Conservation (phyloP, 2,888 invertebrate genomes). For the Spatulosminthurus flaviceps region DNA sequence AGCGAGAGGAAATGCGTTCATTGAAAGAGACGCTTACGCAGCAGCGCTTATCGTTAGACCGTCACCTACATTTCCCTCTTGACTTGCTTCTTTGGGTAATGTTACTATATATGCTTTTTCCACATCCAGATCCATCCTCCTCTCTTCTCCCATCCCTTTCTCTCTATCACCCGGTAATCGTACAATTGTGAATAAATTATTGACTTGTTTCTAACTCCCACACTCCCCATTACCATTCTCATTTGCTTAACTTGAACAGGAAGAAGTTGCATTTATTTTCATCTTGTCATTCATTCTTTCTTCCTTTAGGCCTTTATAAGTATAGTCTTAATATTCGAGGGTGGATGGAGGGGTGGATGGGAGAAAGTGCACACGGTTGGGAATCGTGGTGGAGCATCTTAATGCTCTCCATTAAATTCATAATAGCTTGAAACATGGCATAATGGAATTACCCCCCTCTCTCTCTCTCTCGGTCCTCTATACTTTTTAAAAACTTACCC, state of each 20-base stretch:
- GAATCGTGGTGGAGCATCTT: conserved; percentile 33
- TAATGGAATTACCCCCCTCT: conserved; percentile 2
- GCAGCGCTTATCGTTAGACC: conserved; percentile 10
- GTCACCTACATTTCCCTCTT: conserved; percentile 31
- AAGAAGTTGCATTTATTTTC: conserved; percentile 35
- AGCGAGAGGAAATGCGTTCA: conserved; percentile 22
- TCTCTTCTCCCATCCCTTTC: not conserved
- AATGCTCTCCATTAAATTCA: conserved; percentile 37
- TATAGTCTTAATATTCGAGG: no score
- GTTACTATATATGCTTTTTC: no score
- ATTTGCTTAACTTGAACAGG: conserved; percentile 40
- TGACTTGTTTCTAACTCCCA: conserved; percentile 32
- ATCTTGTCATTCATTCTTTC: conserved; percentile 36
- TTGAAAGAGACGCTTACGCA: conserved; percentile 21
- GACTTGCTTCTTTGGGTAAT: conserved; percentile 16
- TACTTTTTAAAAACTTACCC: not conserved
- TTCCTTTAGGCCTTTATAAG: not conserved
- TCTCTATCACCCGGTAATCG: conserved; percentile 25
- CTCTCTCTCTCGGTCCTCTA: not conserved
- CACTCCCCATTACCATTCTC: conserved; percentile 36
- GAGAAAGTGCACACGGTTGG: not conserved
- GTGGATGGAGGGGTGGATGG: not conserved
- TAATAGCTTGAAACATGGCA: conserved; percentile 3
- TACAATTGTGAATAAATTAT: conserved; percentile 43
- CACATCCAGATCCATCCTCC: no score